Percentiles rank a stretch among this genome's conserved stretches.
Evolutionary conservation across 2,888 invertebrate genomes (phyloP).

Genomic region (Thalpophila matura): DNA sequence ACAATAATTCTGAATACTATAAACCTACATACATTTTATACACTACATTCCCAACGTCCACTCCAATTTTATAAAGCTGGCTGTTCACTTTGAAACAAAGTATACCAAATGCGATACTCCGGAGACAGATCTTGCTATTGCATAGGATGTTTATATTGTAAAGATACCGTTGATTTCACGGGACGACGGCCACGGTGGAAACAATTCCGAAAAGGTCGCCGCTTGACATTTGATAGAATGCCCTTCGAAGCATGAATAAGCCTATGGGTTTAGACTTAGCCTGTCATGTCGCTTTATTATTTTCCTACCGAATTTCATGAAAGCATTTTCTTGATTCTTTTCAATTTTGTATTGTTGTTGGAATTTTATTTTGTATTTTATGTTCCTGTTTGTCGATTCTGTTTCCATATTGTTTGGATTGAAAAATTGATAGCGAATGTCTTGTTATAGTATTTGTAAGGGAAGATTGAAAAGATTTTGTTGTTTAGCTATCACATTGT

Average conservation of each 20-base stretch:
- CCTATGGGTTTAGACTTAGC: conserved; percentile 66
- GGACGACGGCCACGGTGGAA: conserved; percentile 76
- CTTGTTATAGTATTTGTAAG: conserved; percentile 22
- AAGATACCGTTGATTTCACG: conserved; percentile 81
- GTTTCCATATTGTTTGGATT: conserved; percentile 22
- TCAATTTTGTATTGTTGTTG: conserved; percentile 58
- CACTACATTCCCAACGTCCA: conserved; percentile 11
- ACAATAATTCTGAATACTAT: no score
- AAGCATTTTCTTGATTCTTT: conserved; percentile 59
- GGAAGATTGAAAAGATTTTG: conserved; percentile 24
- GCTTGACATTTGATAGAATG: conserved; percentile 87
- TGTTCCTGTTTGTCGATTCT: conserved; percentile 29
- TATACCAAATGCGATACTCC: conserved; percentile 59
- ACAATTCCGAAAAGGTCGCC: conserved; percentile 78
- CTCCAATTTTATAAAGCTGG: conserved; percentile 14
- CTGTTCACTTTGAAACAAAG: conserved; percentile 49
- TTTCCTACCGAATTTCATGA: conserved; percentile 54
- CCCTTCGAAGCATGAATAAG: conserved; percentile 81
- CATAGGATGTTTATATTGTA: conserved; percentile 76
- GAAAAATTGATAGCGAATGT: conserved; percentile 25
- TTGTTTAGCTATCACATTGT: conserved; percentile 12
- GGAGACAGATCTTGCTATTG: conserved; percentile 72
- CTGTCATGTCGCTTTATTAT: conserved; percentile 63
- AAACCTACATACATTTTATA: no score
- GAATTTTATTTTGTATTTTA: conserved; percentile 42